Percentiles rank a stretch among this genome's conserved stretches.
Conservation (phyloP, 2,113 vertebrate genomes). For the Pelodiscus sinensis region DNA sequence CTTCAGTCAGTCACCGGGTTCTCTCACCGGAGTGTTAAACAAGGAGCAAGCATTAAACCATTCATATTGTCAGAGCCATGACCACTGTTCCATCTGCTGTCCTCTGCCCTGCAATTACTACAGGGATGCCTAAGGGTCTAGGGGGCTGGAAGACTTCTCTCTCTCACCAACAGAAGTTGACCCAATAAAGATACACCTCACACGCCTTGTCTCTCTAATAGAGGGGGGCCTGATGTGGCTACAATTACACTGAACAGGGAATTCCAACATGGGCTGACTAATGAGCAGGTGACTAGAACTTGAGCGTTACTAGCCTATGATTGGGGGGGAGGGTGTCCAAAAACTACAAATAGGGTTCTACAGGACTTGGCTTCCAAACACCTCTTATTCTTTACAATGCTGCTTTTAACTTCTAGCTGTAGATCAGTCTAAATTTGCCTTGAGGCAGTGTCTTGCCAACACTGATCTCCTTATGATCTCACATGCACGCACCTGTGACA, state of each 20-base stretch:
- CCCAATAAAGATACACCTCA: not conserved
- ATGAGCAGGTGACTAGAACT: not conserved
- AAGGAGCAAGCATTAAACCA: not conserved
- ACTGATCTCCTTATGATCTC: not conserved
- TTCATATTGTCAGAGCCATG: not conserved
- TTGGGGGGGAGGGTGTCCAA: not conserved
- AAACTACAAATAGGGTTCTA: not conserved
- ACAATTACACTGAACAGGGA: not conserved
- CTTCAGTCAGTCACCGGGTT: conserved; percentile 12
- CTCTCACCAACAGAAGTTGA: not conserved
- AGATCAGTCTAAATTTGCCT: not conserved
- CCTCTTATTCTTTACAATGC: not conserved
- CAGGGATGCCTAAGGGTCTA: not conserved
- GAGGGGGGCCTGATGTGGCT: not conserved
- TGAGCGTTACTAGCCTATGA: not conserved
- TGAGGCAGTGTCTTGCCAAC: not conserved
- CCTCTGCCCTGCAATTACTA: not conserved
- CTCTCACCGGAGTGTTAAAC: conserved; percentile 9
- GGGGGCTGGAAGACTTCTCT: not conserved
- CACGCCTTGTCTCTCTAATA: not conserved
- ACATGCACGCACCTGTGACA: not conserved
- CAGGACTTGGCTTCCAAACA: not conserved
- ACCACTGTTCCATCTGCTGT: not conserved
- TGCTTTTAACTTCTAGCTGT: not conserved
- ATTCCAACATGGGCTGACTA: not conserved